phyloP scores from a whole-genome alignment of 30 jellyfish, hydroid and myxozoan species.

The Euphysa ruthae region DNA sequence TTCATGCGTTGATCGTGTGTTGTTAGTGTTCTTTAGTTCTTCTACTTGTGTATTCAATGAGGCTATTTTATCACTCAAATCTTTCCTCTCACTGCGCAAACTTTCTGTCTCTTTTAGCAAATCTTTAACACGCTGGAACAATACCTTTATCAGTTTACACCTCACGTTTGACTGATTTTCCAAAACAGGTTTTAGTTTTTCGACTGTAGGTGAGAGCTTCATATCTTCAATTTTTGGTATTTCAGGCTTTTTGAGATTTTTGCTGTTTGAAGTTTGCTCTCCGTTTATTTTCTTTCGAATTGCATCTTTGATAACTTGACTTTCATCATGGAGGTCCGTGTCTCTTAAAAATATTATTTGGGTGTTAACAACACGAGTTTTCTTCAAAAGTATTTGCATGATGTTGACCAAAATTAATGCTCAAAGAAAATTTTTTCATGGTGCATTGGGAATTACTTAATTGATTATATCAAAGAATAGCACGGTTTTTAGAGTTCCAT shows the following conservation, averaged over 20 bases:
- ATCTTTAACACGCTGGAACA: slow-evolving; percentile 75
- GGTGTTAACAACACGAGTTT: no score
- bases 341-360: no score
- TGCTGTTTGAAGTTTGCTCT: not conserved
- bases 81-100: slow-evolving; percentile 60
- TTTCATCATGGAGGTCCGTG: slow-evolving; percentile 18
- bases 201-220: not conserved
- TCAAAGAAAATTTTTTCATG: no score
- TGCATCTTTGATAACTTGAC: slow-evolving; percentile 24
- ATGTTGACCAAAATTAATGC: no score
- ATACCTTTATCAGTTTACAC: slow-evolving; percentile 45
- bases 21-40: slow-evolving; percentile 6
- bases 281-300: slow-evolving; percentile 1
- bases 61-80: slow-evolving; percentile 37
- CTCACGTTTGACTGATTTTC: slow-evolving; percentile 21
- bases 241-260: no score
- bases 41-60: slow-evolving; percentile 26
- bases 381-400: no score
- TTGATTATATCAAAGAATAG: no score
- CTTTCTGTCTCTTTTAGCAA: slow-evolving; percentile 65
- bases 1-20: slow-evolving; percentile 11
- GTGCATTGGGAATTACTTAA: no score
- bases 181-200: slow-evolving; percentile 8
- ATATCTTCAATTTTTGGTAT: not conserved
- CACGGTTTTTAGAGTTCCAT: no score